Percentiles rank a stretch among this genome's conserved stretches.
These are phyloP conservation scores for Macropodus opercularis DNA, from an alignment of 2,797 vertebrate species.

Conservation along the genomic window DNA sequence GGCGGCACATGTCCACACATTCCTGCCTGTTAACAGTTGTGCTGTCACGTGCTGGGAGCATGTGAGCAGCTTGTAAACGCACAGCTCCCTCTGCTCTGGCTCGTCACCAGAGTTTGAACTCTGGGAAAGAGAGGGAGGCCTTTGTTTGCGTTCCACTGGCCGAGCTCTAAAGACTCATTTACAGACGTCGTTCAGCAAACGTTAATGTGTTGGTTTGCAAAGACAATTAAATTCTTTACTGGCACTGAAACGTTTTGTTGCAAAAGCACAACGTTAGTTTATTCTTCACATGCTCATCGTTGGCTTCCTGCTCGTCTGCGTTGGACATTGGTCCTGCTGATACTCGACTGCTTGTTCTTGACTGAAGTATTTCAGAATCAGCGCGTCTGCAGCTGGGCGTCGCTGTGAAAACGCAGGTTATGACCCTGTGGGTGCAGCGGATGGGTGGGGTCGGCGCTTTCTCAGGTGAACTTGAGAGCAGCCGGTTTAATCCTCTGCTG, in stretches of 20 bases:
- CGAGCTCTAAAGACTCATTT: conserved; percentile 7
- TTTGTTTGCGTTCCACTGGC: conserved; percentile 39
- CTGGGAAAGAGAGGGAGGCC: conserved; percentile 10
- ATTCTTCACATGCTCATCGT: too few species aligned
- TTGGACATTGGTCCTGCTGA: too few species aligned
- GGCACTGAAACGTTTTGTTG: too few species aligned
- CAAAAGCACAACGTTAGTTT: too few species aligned
- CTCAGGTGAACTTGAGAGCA: neutral
- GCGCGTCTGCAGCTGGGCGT: too few species aligned
- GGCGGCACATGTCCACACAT: conserved; percentile 52
- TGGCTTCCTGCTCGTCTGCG: too few species aligned
- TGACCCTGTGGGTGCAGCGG: conserved; percentile 3
- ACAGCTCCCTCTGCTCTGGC: conserved; percentile 33
- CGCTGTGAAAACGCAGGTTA: neutral
- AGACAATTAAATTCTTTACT: too few species aligned
- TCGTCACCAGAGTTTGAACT: conserved; percentile 58
- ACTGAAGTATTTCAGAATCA: too few species aligned
- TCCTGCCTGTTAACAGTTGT: conserved; percentile 32
- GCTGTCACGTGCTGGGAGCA: conserved; percentile 41
- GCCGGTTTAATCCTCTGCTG: neutral
- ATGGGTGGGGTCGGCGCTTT: conserved; percentile 13
- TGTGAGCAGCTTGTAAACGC: conserved; percentile 34
- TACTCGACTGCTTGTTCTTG: too few species aligned
- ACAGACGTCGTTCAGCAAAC: conserved; percentile 1
- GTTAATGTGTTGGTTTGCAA: too few species aligned